Evolutionary conservation across 2,888 invertebrate species (phyloP).

Genomic region (Incurvaria masculella): DNA sequence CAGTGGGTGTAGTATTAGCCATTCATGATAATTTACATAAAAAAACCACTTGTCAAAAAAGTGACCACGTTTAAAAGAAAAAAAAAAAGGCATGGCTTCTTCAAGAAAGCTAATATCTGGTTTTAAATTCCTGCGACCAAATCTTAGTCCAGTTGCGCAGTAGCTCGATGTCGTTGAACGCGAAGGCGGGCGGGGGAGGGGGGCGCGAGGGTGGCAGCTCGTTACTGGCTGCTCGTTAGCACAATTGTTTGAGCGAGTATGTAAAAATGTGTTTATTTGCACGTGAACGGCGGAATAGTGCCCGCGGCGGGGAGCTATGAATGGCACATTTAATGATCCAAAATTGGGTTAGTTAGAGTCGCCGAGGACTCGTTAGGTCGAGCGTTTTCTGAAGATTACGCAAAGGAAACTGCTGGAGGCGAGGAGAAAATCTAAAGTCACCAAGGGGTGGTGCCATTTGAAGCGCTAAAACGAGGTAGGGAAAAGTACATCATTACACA

Average conservation of each 20-base stretch:
- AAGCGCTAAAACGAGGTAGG: conserved; percentile 28
- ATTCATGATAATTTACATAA: no score
- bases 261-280: conserved; percentile 59
- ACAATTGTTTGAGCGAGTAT: conserved; percentile 57
- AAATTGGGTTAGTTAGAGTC: conserved; percentile 59
- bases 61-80: no score
- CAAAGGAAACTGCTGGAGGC: conserved; percentile 18
- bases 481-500: no score
- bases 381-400: conserved; percentile 39
- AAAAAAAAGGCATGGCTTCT: no score
- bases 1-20: no score
- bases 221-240: conserved; percentile 53
- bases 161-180: no score
- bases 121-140: no score
- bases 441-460: conserved; percentile 35
- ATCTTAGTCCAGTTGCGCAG: no score
- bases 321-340: conserved; percentile 59
- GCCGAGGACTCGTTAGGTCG: conserved; percentile 54
- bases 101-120: no score
- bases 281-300: conserved; percentile 50
- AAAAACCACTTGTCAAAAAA: no score
- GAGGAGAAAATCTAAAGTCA: conserved; percentile 32
- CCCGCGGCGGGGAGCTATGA: not conserved
- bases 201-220: no score
- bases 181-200: no score